Evolutionary conservation across 2,888 invertebrate species (phyloP).

Genomic region (Oscheius sp.): DNA sequence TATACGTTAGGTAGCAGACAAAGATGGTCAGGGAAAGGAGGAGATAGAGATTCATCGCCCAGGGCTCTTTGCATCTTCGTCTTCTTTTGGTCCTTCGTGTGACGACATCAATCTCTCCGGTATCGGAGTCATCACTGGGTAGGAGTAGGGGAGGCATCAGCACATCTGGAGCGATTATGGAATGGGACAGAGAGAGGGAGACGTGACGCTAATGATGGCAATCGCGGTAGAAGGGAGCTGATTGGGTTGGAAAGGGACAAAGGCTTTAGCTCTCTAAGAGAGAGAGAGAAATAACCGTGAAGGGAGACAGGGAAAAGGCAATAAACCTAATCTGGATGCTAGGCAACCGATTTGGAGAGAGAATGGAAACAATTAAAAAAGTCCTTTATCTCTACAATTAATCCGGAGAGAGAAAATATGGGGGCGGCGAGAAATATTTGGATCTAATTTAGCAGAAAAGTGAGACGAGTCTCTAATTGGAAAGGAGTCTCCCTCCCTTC

Average conservation of each 20-base stretch:
- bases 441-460: too few relatives aligned
- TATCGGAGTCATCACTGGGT: constrained; percentile 14
- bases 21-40: neutral
- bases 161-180: constrained; percentile 8
- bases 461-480: too few relatives aligned
- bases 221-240: constrained; percentile 7
- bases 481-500: too few relatives aligned
- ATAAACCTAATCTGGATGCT: too few relatives aligned
- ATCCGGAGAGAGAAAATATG: too few relatives aligned
- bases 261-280: too few relatives aligned
- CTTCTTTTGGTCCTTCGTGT: neutral
- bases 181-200: neutral
- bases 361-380: too few relatives aligned
- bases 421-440: too few relatives aligned
- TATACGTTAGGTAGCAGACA: constrained; percentile 11
- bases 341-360: too few relatives aligned
- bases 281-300: neutral
- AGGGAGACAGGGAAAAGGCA: neutral
- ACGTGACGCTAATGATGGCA: constrained; percentile 1
- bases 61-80: neutral
- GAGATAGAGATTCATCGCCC: neutral
- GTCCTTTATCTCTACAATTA: too few relatives aligned
- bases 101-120: neutral
- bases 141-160: constrained; percentile 11
- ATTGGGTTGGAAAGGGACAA: constrained; percentile 18